Evolutionary conservation across 2,888 invertebrate species (phyloP), one percentile per base, ranked within the genome.

Genomic region (Reticulitermes lucifugus): DNA sequence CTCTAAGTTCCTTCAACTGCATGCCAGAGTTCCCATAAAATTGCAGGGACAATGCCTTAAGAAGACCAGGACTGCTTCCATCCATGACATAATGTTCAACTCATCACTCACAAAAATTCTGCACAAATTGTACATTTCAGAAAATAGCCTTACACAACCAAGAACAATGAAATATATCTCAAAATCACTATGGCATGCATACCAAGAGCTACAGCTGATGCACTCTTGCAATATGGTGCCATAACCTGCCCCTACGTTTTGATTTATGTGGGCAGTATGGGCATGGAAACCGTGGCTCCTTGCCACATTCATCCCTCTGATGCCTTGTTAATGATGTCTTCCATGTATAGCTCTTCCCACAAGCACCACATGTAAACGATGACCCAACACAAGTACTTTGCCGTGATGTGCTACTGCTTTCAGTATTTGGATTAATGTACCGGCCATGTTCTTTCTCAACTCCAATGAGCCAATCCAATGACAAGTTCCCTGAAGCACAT

Each of bases 381-480:
- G 65, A 65, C 5, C 65, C 65, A n/a, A n/a, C 25, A 6, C 25
- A n/a, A 65, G 65, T 9, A 65, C 65, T 65, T 10, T n/a, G n/a
- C 12, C n/a, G 65, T 25, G 65, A 4, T 25, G n/a, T 65, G 65
- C 9, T 65, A 65, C 25, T 25, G n/a, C 65, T 10, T n/a, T 65
- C 65, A 25, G 65, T 14, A 65, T 65, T 7, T 65, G n/a, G 7
- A 25, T 12, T 65, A 65, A 4, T 9, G 25, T 25, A 65, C 65
- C n/a, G 65, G 25, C 12, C n/a, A 9, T 12, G 6, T 25, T 73
- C 41, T 9, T 46, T 77, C n/a, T 77, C 77, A 77, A 46, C 4
- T 65, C 65, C 65, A 65, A 65, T 65, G 46, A 77, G 77, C 77
- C 77, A 77, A 46, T 77, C 77, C 43, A 77, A 41, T 77, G 43